These are phyloP conservation scores for Pluvianellus socialis DNA, from an alignment of 2,113 vertebrate species.

Conservation along the genomic window DNA sequence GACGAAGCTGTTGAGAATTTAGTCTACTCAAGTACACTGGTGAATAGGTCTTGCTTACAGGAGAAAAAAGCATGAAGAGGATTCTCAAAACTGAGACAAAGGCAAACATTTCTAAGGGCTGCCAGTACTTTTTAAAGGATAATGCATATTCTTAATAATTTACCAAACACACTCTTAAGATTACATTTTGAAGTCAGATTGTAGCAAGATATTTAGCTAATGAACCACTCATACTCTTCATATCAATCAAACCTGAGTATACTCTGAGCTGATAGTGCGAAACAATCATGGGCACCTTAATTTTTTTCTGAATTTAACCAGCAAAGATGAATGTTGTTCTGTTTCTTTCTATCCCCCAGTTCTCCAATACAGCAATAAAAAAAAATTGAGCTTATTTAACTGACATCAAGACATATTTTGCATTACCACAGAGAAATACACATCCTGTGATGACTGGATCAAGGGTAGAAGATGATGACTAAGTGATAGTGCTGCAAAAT, in stretches of 20 bases:
- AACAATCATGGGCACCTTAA: neutral
- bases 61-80: neutral
- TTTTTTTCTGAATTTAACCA: neutral
- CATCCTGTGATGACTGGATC: neutral
- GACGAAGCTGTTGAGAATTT: neutral
- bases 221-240: neutral
- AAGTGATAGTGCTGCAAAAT: neutral
- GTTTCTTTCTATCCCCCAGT: neutral
- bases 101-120: neutral
- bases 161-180: neutral
- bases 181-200: neutral
- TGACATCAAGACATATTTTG: neutral
- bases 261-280: neutral
- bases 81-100: neutral
- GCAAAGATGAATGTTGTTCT: neutral
- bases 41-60: neutral
- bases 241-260: neutral
- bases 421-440: neutral
- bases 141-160: neutral
- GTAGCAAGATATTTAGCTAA: neutral
- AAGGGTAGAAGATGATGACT: neutral
- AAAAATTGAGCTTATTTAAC: neutral
- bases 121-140: neutral
- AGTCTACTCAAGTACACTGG: neutral
- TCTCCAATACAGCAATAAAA: neutral